Evolutionary conservation across 2,113 vertebrate genomes (phyloP), one percentile per base, ranked within the genome.

Genomic region (Campylorhamphus procurvoides): DNA sequence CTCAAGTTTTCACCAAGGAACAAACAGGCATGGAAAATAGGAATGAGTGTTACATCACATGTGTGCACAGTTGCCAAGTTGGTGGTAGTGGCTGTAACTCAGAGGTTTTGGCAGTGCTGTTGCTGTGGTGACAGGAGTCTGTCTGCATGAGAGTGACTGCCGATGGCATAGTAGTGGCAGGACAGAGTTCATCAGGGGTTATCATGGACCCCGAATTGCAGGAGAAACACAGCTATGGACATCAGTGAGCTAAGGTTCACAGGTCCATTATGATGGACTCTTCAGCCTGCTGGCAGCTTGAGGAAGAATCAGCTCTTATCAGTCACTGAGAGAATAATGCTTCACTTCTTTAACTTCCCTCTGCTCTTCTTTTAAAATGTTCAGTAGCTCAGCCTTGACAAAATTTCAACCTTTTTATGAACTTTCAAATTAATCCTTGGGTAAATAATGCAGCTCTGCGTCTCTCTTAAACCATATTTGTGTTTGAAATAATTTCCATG

Each of bases 331-430:
- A 75, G 52, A 78, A 71, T 58, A 83, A 31, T 53, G 12, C 46
- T 88, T 93, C 52, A 59, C 31, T 58, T 64, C 59, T 58, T 80
- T 37, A 78, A 67, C 67, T 81, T 96, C 47, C 47, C 17, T 77
- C 35, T 67, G 37, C 92, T 86, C 37, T 86, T 67, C 23, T 77
- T 94, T 55, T 42, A 59, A 78, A 92, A 89, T 39, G 64, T 84
- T 55, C 46, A 9, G 33, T 59, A 84, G 56, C 33, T 88, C 50
- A 58, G 33, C 62, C 75, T 86, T 79, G 63, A 63, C 3, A 35
- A 46, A 85, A 80, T 85, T 76, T 87, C 39, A 83, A 6, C 37
- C 31, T 76, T 73, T 53, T 44, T 85, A 87, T 64, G 59, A 71
- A 33, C 19, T 93, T 86, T 23, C 59, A 39, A 80, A 50, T 86